These are phyloP conservation scores for Octodonta nipae DNA, from an alignment of 2,888 invertebrate species.

Conservation along the genomic window DNA sequence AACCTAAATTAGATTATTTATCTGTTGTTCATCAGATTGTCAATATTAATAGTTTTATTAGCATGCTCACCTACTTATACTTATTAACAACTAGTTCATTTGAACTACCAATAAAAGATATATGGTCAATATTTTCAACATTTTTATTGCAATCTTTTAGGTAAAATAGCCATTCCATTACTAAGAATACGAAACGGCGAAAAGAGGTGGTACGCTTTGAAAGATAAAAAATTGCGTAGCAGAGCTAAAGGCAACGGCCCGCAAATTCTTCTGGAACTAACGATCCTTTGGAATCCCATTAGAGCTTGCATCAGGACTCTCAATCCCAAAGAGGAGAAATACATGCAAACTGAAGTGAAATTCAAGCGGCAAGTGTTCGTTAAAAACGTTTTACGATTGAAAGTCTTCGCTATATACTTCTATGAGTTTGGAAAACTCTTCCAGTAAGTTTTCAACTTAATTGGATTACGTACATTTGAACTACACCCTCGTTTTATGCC, in stretches of 20 bases:
- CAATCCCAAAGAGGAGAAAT: conserved; percentile 90
- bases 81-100: too few species aligned
- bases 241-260: conserved; percentile 86
- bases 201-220: conserved; percentile 89
- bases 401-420: conserved; percentile 76
- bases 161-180: conserved; percentile 44
- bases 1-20: too few species aligned
- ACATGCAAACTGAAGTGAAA: conserved; percentile 86
- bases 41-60: too few species aligned
- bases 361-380: conserved; percentile 92
- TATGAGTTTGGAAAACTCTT: conserved; percentile 82
- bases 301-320: conserved; percentile 85
- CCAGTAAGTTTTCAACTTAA: conserved; percentile 52
- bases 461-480: too few species aligned
- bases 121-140: too few species aligned
- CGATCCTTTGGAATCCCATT: conserved; percentile 81
- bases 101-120: too few species aligned
- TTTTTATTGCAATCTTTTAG: too few species aligned
- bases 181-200: conserved; percentile 71
- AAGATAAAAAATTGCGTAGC: conserved; percentile 83
- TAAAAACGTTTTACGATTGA: conserved; percentile 81
- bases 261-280: conserved; percentile 83
- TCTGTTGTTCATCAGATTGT: too few species aligned
- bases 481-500: too few species aligned
- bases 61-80: too few species aligned